Evolutionary conservation across 2,888 invertebrate species (phyloP), one percentile per base, ranked within the genome.

Genomic region (Corbicula japonica): DNA sequence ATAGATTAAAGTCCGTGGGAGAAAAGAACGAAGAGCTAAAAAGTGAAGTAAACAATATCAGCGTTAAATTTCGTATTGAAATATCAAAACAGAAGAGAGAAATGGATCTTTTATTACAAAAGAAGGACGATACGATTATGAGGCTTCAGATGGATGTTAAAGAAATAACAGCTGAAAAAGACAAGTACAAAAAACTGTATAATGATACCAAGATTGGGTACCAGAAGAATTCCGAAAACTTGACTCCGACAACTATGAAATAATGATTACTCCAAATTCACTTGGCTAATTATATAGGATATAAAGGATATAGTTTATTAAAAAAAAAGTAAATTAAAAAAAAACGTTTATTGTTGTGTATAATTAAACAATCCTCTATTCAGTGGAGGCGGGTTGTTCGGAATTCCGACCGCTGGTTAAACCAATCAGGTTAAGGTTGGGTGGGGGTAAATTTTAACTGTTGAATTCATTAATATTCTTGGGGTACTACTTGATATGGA

Each of bases 81-180:
- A 56, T 80, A 54, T 79, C 83, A 0, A 75, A 76, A 38, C 82
- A 75, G 66, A 84, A 80, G 48, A 41, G 84, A 38, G 86, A 86
- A 1, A 61, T 66, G 65, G 83, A 83, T 30, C 48, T 80, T 2
- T 35, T 75, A 1, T 30, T 86, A n/a, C 80, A 83, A 50, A 78
- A 66, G 41, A 84, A 82, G 54, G 85, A 86, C 23, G 87, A 86
- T 21, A 81, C 85, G 32, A 70, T 85, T 30, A 61, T 80, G 34
- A 72, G 46, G 32, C 70, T 88, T 30, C 86, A 87, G 48, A 78
- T 83, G 8, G 58, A 83, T 6, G 46, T 87, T 50, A 83, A 82
- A 35, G 88, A 88, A 68, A 66, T 79, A 21, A 80, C 80, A 35
- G 88, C 88, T 0, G 88, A 88, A 61, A 88, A 85, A 58, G 87